Evolutionary conservation across 2,888 invertebrate genomes (phyloP).

Genomic region (Heliconius ethilla): DNA sequence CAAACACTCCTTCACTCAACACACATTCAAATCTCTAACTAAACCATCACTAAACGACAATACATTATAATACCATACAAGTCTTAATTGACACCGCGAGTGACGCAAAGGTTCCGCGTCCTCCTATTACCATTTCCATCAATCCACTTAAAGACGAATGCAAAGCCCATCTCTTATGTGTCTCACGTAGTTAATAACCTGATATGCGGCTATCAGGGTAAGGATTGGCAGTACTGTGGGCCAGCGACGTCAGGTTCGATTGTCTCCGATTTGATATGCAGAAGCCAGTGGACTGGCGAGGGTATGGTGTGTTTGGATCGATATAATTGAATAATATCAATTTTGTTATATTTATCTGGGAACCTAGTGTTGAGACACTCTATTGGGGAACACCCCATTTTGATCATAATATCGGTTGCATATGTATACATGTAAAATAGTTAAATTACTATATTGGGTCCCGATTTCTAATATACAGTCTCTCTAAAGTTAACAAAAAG

Average conservation of each 20-base stretch:
- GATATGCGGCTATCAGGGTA: conserved; percentile 68
- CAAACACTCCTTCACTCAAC: not conserved
- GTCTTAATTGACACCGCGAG: conserved; percentile 30
- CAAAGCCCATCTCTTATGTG: conserved; percentile 67
- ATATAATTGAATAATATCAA: not conserved
- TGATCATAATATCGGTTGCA: too few relatives aligned
- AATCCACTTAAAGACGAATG: conserved; percentile 67
- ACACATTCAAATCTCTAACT: not conserved
- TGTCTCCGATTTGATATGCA: conserved; percentile 67
- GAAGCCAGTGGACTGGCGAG: conserved; percentile 56
- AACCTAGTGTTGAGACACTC: too few relatives aligned
- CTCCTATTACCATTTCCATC: conserved; percentile 72
- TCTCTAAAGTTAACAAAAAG: too few relatives aligned
- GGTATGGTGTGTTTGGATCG: not conserved
- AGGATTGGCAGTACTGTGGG: conserved; percentile 77
- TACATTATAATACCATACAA: conserved; percentile 1
- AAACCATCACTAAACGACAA: not conserved
- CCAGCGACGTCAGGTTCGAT: conserved; percentile 62
- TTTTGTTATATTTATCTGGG: not conserved
- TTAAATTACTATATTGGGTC: too few relatives aligned
- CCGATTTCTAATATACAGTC: too few relatives aligned
- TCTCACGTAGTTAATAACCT: conserved; percentile 76
- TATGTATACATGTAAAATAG: too few relatives aligned
- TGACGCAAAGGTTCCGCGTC: conserved; percentile 37
- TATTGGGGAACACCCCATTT: too few relatives aligned